phyloP scores from a whole-genome alignment of 2,113 vertebrate species.

The Dipodomys merriami region DNA sequence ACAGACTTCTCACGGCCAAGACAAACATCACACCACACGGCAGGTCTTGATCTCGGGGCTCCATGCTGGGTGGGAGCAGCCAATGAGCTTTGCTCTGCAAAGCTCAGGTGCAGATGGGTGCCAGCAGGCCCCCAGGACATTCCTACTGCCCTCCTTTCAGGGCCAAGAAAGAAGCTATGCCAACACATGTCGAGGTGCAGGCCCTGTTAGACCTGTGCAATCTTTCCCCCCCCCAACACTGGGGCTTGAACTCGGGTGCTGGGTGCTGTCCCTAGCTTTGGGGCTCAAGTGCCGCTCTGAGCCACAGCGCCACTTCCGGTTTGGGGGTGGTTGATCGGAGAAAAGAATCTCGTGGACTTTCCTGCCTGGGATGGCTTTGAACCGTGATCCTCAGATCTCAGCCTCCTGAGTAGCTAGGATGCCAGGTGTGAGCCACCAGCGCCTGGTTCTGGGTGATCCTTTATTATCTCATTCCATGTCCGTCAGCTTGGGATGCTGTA shows the following conservation, averaged over 20 bases:
- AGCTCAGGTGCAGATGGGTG: neutral
- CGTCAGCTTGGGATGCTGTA: neutral
- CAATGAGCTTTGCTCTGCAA: neutral
- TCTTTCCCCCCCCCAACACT: neutral
- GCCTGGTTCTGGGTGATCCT: neutral
- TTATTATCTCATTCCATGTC: neutral
- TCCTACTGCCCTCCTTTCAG: neutral
- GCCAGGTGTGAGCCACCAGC: no score
- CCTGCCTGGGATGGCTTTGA: no score
- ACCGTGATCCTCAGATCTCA: no score
- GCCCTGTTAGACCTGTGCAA: neutral
- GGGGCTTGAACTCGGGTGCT: no score
- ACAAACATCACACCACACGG: neutral
- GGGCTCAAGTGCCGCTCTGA: no score
- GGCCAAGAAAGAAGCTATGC: neutral
- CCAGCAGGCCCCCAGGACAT: no score
- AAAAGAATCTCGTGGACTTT: no score
- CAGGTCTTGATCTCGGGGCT: neutral
- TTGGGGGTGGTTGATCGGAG: no score
- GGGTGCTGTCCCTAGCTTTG: no score
- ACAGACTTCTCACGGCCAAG: neutral
- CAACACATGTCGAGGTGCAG: neutral
- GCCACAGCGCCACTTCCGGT: no score
- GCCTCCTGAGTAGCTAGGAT: no score
- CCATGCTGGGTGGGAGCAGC: rapidly evolving